Conservation (phyloP, 2,113 vertebrate genomes). For the Felis catus region DNA sequence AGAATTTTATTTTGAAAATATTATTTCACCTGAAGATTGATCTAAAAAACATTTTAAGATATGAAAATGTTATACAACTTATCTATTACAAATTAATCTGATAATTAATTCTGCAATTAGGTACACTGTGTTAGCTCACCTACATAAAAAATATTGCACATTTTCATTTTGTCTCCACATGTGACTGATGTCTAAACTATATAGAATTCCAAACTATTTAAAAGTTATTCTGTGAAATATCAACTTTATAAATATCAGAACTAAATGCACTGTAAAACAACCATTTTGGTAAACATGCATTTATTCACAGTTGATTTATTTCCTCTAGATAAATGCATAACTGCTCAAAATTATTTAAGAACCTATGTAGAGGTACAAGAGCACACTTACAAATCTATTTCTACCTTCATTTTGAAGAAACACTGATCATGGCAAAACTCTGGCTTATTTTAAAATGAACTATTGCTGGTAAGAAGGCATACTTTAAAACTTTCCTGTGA, state of each 20-base stretch:
- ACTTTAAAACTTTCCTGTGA: slow-evolving; percentile 43
- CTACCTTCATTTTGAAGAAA: slow-evolving; percentile 73
- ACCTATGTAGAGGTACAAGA: slow-evolving; percentile 73
- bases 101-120: slow-evolving; percentile 68
- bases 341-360: slow-evolving; percentile 75
- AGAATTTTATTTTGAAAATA: slow-evolving; percentile 82
- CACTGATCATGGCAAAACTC: slow-evolving; percentile 77
- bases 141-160: slow-evolving; percentile 80
- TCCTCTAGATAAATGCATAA: slow-evolving; percentile 76
- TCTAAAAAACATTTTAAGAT: slow-evolving; percentile 79
- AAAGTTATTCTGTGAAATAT: slow-evolving; percentile 68
- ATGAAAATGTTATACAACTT: slow-evolving; percentile 78
- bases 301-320: slow-evolving; percentile 75
- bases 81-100: slow-evolving; percentile 78
- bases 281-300: slow-evolving; percentile 82
- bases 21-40: slow-evolving; percentile 76
- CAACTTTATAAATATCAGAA: slow-evolving; percentile 74
- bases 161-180: slow-evolving; percentile 67
- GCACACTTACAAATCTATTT: slow-evolving; percentile 71
- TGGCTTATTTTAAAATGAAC: slow-evolving; percentile 71
- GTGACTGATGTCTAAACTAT: slow-evolving; percentile 62
- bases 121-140: slow-evolving; percentile 54
- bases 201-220: slow-evolving; percentile 66
- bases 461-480: slow-evolving; percentile 71
- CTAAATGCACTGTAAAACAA: slow-evolving; percentile 76